Evolutionary conservation across 2,888 invertebrate species (phyloP), one percentile per base, ranked within the genome.

Genomic region (Muschampia plurimacula): DNA sequence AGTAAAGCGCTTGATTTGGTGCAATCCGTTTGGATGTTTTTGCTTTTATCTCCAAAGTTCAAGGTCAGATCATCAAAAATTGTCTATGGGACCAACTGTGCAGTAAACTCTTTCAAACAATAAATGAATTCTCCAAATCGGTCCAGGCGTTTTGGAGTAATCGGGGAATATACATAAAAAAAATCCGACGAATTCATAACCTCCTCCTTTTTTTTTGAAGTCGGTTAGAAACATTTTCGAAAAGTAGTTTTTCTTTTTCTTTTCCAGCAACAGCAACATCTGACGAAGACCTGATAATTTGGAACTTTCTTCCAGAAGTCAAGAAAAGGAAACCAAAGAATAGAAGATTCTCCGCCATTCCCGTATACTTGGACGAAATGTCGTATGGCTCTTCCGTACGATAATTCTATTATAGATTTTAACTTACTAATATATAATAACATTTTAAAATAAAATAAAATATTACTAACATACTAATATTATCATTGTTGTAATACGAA

Each of bases 271-370:
- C 92, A 52, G 94, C 94, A 7, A 94, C 94, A 10, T 82, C 83
- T 12, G 92, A 86, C 55, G 94, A 95, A 78, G 94, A 94, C 77
- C 79, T 95, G 68, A 89, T 93, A 52, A 92, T 95, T 78, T 94
- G 93, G 93, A 94, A 93, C 78, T 95, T 94, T 55, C 87, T 94
- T 5, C 93, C 93, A 69, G 89, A 91, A 83, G 87, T 89, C 55
- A 83, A 84, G 8, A 78, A 80, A 22, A 80, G 79, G 7, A 85
- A 82, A 44, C 86, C 70, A 7, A 81, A 79, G 46, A 75, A 77
- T 46, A 87, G 80, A 74, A 82, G 79, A 57, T 92, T 92, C 77
- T 87, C 81, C 0, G 84, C 85, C 0, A 75, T 93, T 1, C 92
- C 93, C 0, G 86, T 87, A 0, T 89, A 80, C 66, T 75, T 92